Conservation (phyloP, 2,113 vertebrate species). For the Eulemur rufifrons region DNA sequence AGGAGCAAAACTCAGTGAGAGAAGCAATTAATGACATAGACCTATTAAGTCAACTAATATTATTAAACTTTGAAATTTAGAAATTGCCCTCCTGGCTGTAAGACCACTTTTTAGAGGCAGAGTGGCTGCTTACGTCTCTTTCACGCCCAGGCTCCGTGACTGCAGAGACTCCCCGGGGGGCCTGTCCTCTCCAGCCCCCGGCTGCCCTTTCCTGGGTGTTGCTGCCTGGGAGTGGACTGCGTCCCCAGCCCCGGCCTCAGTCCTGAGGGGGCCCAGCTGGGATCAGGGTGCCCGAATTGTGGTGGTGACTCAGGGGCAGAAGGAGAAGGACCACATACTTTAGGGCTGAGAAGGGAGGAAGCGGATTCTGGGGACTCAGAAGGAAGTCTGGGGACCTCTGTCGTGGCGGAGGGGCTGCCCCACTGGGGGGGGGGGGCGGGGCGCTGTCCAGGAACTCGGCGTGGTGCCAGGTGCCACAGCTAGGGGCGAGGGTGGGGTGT, state of each 20-base stretch:
- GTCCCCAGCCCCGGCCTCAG: no score
- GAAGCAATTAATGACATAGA: neutral
- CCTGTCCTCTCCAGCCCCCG: neutral
- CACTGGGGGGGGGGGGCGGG: no score
- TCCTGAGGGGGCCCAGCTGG: neutral
- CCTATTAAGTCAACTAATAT: neutral
- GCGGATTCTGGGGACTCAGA: neutral
- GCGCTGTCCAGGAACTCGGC: no score
- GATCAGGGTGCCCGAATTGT: neutral
- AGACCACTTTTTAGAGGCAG: neutral
- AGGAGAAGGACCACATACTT: neutral
- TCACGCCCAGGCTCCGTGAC: neutral
- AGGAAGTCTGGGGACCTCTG: neutral
- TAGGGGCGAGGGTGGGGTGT: no score
- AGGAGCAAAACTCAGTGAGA: neutral
- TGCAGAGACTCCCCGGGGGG: neutral
- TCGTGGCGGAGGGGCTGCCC: fast-evolving
- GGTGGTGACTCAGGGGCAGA: neutral
- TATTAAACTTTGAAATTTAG: neutral
- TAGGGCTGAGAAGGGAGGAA: neutral
- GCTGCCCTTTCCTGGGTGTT: no score
- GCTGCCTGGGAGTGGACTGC: neutral
- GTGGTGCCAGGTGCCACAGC: neutral
- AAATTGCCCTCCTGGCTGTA: neutral
- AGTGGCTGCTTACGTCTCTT: neutral